phyloP scores from a whole-genome alignment of 2,797 vertebrate genomes.

The Hemitrygon akajei region DNA sequence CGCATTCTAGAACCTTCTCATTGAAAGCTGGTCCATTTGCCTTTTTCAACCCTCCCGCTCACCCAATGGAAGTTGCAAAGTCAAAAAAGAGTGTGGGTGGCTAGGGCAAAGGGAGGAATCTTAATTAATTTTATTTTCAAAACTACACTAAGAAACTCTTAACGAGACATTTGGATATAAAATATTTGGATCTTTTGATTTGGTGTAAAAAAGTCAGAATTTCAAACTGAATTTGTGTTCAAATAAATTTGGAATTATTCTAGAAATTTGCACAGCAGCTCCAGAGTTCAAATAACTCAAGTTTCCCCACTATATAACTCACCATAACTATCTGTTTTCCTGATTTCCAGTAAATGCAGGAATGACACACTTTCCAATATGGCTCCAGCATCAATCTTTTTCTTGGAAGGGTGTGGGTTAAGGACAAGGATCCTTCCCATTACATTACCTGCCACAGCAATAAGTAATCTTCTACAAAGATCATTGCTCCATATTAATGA shows the following conservation, averaged over 20 bases:
- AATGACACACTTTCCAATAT: background rate
- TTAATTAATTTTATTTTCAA: background rate
- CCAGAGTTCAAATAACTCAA: background rate
- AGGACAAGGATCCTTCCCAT: background rate
- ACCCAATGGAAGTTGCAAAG: background rate
- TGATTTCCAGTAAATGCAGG: background rate
- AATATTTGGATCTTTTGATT: background rate
- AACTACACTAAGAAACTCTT: background rate
- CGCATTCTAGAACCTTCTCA: constrained; percentile 15
- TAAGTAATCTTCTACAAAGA: background rate
- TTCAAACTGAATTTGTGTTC: background rate
- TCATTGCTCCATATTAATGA: background rate
- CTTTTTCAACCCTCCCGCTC: background rate
- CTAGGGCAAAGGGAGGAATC: background rate
- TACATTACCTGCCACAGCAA: no score
- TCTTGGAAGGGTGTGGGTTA: no score
- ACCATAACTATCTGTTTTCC: background rate
- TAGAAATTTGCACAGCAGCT: background rate
- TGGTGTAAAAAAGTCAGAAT: background rate
- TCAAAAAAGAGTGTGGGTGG: background rate
- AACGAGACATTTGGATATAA: background rate
- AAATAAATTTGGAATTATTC: background rate
- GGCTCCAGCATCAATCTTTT: background rate
- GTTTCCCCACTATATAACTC: background rate
- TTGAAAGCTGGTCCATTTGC: background rate